Evolutionary conservation across 2,797 vertebrate genomes (phyloP).

Genomic region (Thamnophis elegans): DNA sequence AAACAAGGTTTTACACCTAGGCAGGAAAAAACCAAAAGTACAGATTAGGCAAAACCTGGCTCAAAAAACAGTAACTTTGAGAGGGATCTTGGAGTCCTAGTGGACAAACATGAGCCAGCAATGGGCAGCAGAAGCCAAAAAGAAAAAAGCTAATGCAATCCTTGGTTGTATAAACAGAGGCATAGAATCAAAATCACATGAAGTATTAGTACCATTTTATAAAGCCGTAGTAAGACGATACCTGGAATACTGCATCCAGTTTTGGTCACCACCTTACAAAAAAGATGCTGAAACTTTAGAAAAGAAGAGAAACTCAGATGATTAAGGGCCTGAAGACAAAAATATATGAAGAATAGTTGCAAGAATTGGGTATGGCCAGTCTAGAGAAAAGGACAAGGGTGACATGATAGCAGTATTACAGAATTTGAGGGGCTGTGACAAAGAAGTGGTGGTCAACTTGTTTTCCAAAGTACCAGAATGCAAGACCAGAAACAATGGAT

Average conservation of each 20-base stretch:
- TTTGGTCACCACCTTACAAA: background rate
- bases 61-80: background rate
- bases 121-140: background rate
- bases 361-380: background rate
- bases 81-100: background rate
- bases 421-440: background rate
- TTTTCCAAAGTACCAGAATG: background rate
- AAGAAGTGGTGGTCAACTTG: background rate
- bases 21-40: background rate
- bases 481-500: background rate
- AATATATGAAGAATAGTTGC: background rate
- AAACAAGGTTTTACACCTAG: background rate
- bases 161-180: background rate
- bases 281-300: background rate
- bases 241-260: background rate
- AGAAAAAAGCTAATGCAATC: background rate
- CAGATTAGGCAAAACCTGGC: background rate
- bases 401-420: background rate
- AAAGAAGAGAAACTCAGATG: background rate
- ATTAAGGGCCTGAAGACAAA: background rate
- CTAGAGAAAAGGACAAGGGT: background rate
- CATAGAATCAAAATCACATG: background rate
- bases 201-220: background rate
- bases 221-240: background rate
- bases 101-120: background rate